phyloP scores from a whole-genome alignment of 2,113 vertebrate genomes.

The Tragulus kanchil region DNA sequence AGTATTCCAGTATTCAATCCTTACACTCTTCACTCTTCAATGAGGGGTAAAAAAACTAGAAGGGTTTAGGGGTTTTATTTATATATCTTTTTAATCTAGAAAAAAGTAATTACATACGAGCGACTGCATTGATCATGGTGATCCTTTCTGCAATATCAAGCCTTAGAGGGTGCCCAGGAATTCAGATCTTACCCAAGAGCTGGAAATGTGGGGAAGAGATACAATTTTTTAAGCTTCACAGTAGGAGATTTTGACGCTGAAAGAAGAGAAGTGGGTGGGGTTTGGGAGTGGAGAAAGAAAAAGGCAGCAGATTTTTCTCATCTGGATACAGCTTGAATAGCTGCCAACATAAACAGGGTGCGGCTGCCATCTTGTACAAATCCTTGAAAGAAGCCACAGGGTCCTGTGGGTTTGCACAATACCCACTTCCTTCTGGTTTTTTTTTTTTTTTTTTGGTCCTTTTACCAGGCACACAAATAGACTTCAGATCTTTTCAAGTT shows the following conservation, averaged over 20 bases:
- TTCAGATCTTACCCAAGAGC: background rate
- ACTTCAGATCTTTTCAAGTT: slow-evolving; percentile 38
- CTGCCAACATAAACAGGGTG: slow-evolving; percentile 38
- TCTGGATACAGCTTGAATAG: background rate
- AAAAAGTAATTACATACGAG: background rate
- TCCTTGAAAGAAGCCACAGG: background rate
- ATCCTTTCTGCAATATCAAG: no score
- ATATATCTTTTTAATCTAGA: background rate
- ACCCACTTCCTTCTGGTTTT: background rate
- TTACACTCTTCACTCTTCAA: background rate
- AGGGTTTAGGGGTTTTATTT: background rate
- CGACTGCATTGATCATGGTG: background rate
- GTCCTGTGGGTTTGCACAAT: slow-evolving; percentile 11
- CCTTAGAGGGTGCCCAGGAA: background rate
- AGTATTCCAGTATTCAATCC: background rate
- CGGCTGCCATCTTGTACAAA: background rate
- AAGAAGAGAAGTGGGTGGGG: background rate
- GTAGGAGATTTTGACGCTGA: background rate
- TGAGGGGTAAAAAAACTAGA: background rate
- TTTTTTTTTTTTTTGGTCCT: background rate
- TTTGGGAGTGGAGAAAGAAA: background rate
- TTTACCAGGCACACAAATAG: slow-evolving; percentile 25
- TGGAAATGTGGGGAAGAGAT: background rate
- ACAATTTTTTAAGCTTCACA: background rate
- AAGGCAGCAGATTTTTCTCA: slow-evolving; percentile 39